phyloP scores from a whole-genome alignment of 1,140 invertebrate genomes.

The Sarcophaga bullata region DNA sequence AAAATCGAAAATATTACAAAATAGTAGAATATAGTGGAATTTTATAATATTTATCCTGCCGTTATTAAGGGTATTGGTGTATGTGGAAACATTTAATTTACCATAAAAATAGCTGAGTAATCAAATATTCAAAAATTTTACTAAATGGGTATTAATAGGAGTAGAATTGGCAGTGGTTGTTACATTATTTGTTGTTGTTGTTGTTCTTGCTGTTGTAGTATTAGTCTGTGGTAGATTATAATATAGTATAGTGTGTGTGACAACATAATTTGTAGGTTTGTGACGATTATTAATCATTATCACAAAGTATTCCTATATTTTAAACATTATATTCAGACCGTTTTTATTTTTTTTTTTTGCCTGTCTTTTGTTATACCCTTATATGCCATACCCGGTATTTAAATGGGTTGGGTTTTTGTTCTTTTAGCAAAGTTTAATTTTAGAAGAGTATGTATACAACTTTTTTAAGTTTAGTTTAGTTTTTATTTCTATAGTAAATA shows the following conservation, averaged over 20 bases:
- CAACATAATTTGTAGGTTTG: conserved; percentile 14
- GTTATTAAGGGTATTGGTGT: not conserved
- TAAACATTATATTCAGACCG: not conserved
- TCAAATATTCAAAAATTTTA: not conserved
- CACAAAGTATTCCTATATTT: not conserved
- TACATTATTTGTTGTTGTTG: not conserved
- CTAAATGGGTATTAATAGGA: not conserved
- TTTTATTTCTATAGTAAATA: not conserved
- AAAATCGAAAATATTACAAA: not conserved
- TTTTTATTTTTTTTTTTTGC: not conserved
- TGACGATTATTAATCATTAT: conserved; percentile 11
- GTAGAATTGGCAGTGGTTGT: not conserved
- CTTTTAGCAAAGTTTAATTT: not conserved
- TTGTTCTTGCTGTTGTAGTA: not conserved
- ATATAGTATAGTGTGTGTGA: not conserved
- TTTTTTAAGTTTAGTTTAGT: not conserved
- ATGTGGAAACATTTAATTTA: not conserved
- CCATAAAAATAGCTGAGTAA: conserved; percentile 10
- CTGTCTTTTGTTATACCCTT: not conserved
- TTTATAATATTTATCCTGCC: no score
- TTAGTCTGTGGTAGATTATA: not conserved
- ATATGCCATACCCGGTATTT: not conserved
- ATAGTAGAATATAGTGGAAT: not conserved
- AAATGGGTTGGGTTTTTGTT: not conserved
- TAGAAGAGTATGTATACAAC: no score